Evolutionary conservation across 1,140 invertebrate species (phyloP).

Genomic region (Sipha flava): DNA sequence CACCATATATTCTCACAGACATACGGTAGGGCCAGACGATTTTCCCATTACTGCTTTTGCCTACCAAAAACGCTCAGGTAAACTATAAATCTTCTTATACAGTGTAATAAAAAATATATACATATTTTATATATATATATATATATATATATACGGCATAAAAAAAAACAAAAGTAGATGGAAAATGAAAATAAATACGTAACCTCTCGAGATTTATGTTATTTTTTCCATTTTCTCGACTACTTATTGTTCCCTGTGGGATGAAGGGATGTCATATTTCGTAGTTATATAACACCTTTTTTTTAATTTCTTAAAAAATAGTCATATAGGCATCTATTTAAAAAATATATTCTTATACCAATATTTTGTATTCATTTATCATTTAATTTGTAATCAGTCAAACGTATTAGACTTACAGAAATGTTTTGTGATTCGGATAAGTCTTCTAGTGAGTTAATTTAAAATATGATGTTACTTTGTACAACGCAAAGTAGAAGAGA

Average conservation of each 20-base stretch:
- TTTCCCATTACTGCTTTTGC: conserved; percentile 31
- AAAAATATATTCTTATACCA: neutral
- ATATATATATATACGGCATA: neutral
- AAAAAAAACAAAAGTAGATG: conserved; percentile 20
- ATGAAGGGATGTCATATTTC: conserved; percentile 21
- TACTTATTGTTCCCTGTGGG: conserved; percentile 14
- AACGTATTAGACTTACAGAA: too few relatives aligned
- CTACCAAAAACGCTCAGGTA: conserved; percentile 26
- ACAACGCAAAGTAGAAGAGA: neutral
- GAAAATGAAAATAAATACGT: conserved; percentile 30
- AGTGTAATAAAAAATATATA: conserved; percentile 6
- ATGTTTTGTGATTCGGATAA: too few relatives aligned
- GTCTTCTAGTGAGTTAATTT: too few relatives aligned
- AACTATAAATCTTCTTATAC: conserved; percentile 29
- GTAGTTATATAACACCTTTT: neutral
- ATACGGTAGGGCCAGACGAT: conserved; percentile 4
- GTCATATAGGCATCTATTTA: neutral
- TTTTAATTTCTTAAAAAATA: conserved; percentile 14
- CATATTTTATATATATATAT: neutral
- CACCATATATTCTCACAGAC: conserved; percentile 13
- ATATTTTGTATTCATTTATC: neutral
- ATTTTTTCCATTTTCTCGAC: conserved; percentile 15
- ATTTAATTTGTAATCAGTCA: neutral
- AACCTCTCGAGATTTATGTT: conserved; percentile 33
- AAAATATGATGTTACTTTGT: neutral